Conservation (phyloP, 1,140 invertebrate genomes). For the Heterodera carotae region DNA sequence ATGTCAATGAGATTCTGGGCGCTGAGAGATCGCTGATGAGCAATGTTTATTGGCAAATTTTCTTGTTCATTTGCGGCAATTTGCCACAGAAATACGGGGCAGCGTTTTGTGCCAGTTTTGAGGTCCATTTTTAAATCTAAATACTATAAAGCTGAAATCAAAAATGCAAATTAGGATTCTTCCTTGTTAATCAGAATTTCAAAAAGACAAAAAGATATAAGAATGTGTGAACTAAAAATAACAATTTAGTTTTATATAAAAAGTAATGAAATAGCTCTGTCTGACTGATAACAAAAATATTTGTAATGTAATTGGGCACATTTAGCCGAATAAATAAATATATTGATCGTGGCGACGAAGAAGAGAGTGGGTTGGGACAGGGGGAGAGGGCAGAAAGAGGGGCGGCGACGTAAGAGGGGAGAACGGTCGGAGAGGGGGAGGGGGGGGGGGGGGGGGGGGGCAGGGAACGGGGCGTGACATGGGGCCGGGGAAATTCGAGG, state of each 20-base stretch:
- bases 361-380: background rate
- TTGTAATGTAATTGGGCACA: background rate
- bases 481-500: no score
- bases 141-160: background rate
- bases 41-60: background rate
- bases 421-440: background rate
- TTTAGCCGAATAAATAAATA: background rate
- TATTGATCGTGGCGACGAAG: background rate
- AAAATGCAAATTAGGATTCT: no score
- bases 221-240: no score
- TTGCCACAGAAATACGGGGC: slow-evolving; percentile 9
- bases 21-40: background rate
- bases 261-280: no score
- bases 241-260: no score
- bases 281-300: background rate
- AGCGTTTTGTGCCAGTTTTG: background rate
- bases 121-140: background rate
- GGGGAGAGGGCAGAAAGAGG: background rate
- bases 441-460: no score
- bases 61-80: background rate
- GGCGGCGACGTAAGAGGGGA: background rate
- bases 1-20: background rate
- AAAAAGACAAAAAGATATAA: no score
- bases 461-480: no score
- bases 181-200: no score